Evolutionary conservation across 2,888 invertebrate genomes (phyloP).

Genomic region (Norana najaformis): DNA sequence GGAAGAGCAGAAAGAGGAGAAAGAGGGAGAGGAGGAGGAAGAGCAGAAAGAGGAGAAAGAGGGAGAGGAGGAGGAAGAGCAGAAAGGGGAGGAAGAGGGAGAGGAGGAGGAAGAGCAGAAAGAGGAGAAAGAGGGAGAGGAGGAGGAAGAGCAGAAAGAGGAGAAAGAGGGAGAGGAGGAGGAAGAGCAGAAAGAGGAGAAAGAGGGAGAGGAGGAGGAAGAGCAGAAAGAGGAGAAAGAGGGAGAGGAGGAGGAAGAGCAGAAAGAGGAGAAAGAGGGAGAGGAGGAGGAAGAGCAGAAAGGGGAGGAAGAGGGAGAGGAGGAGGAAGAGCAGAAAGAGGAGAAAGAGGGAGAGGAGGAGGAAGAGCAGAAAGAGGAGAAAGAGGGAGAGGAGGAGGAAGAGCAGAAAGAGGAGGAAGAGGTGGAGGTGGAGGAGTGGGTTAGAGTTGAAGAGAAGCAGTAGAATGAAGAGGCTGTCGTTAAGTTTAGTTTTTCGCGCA

Average conservation of each 20-base stretch:
- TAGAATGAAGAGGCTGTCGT: not conserved
- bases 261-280: not conserved
- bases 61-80: not conserved
- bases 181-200: not conserved
- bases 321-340: too few relatives aligned
- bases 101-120: not conserved
- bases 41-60: too few relatives aligned
- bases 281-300: not conserved
- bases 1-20: too few relatives aligned
- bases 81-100: not conserved
- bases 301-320: too few relatives aligned
- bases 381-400: too few relatives aligned
- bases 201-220: not conserved
- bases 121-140: not conserved
- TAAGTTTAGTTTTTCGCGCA: conserved; percentile 36
- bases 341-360: too few relatives aligned
- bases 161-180: too few relatives aligned
- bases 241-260: not conserved
- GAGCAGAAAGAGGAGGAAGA: too few relatives aligned
- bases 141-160: not conserved
- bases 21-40: too few relatives aligned
- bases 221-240: not conserved
- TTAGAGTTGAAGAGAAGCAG: not conserved
- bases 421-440: not conserved
- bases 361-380: too few relatives aligned